Evolutionary conservation across 2,888 invertebrate genomes (phyloP).

Genomic region (Drosophila pseudotakahashii): DNA sequence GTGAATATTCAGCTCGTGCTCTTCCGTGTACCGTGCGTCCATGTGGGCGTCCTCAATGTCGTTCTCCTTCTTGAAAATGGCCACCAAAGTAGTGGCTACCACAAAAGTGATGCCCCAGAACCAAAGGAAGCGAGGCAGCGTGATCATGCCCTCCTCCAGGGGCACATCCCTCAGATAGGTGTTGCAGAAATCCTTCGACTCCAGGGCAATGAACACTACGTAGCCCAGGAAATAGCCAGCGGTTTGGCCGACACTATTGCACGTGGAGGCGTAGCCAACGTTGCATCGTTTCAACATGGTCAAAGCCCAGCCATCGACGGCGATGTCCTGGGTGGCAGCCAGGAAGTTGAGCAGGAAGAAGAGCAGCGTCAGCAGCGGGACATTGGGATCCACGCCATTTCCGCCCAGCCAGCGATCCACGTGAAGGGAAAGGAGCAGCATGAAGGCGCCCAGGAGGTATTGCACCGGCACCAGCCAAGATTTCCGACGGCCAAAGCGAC

Average conservation of each 20-base stretch:
- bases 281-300: slow-evolving; percentile 99
- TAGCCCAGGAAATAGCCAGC: slow-evolving; percentile 98
- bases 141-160: slow-evolving; percentile 89
- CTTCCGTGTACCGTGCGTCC: slow-evolving; percentile 75
- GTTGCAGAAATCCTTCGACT: slow-evolving; percentile 98
- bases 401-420: slow-evolving; percentile 92
- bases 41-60: slow-evolving; percentile 83
- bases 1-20: slow-evolving; percentile 85
- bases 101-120: slow-evolving; percentile 98
- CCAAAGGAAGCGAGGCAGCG: slow-evolving; percentile 92
- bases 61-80: slow-evolving; percentile 93
- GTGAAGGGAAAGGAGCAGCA: slow-evolving; percentile 92
- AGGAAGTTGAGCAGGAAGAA: slow-evolving; percentile 97
- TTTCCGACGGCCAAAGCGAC: slow-evolving; percentile 95
- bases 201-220: slow-evolving; percentile 97
- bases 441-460: slow-evolving; percentile 94
- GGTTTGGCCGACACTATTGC: slow-evolving; percentile 99
- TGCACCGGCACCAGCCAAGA: slow-evolving; percentile 98
- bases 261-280: slow-evolving; percentile 99
- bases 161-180: slow-evolving; percentile 92
- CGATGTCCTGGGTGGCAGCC: slow-evolving; percentile 99
- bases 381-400: slow-evolving; percentile 86
- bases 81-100: slow-evolving; percentile 94
- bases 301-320: slow-evolving; percentile 99
- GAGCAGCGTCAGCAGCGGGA: slow-evolving; percentile 91